phyloP scores from a whole-genome alignment of 2,888 invertebrate genomes.

The Parascotia fuliginaria region DNA sequence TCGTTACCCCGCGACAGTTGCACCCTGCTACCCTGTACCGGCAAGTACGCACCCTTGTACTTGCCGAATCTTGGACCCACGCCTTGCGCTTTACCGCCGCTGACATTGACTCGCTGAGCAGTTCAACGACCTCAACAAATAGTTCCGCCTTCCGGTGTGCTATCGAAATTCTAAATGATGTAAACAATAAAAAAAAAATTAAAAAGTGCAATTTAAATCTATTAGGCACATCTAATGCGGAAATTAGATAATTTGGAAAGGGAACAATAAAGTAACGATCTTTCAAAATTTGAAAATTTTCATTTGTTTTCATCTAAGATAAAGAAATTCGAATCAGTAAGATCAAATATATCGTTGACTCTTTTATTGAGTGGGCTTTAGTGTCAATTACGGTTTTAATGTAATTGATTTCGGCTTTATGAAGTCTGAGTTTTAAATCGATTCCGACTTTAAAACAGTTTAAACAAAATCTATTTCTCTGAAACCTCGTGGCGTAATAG shows the following conservation, averaged over 20 bases:
- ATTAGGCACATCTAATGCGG: conserved; percentile 37
- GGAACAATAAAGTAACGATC: conserved; percentile 16
- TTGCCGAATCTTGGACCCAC: conserved; percentile 78
- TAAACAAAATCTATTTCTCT: conserved; percentile 4
- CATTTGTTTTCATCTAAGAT: conserved; percentile 8
- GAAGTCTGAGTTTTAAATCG: background rate
- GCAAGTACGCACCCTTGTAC: conserved; percentile 75
- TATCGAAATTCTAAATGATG: conserved; percentile 56
- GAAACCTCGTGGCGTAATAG: background rate
- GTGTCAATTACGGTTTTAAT: background rate
- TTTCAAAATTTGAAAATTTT: conserved; percentile 9
- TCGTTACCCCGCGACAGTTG: conserved; percentile 81
- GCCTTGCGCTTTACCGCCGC: conserved; percentile 65
- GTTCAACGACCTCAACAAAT: conserved; percentile 71
- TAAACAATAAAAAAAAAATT: conserved; percentile 47
- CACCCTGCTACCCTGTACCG: conserved; percentile 81
- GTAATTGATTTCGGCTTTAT: background rate
- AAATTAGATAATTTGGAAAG: conserved; percentile 31
- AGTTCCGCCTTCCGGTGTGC: conserved; percentile 75
- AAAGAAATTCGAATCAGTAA: background rate
- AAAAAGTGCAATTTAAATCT: conserved; percentile 33
- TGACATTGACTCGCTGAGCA: conserved; percentile 80
- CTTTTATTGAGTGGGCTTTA: background rate
- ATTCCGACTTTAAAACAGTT: background rate
- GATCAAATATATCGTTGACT: background rate